A percentile compares a stretch with the other conserved stretches of the same genome.
phyloP scores from a whole-genome alignment of 2,113 vertebrate species.

The Chionomys nivalis region DNA sequence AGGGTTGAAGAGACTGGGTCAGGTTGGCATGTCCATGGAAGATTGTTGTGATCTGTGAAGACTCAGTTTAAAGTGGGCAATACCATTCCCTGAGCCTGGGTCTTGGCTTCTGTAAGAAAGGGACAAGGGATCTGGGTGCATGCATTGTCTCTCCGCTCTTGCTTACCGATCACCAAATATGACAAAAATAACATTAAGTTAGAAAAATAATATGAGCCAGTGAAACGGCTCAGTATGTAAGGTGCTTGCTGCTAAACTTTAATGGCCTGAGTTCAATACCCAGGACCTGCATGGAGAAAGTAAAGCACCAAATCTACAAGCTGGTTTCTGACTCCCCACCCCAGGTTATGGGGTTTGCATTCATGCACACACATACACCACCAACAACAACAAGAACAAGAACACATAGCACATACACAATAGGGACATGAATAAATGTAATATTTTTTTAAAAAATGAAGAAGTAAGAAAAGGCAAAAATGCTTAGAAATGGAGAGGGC shows the following conservation, averaged over 20 bases:
- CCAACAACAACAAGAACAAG: neutral
- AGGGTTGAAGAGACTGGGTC: too few relatives aligned
- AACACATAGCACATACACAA: neutral
- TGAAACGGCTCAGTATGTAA: neutral
- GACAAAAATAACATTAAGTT: slow-evolving; percentile 25
- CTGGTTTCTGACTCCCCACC: neutral
- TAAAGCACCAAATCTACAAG: neutral
- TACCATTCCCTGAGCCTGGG: too few relatives aligned
- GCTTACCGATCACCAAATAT: neutral
- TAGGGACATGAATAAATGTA: neutral
- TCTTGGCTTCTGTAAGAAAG: too few relatives aligned
- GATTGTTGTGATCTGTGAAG: too few relatives aligned
- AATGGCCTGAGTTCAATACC: neutral
- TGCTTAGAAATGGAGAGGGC: neutral
- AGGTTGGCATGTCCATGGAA: too few relatives aligned
- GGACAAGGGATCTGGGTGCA: too few relatives aligned
- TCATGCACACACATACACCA: neutral
- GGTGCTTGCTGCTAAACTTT: neutral
- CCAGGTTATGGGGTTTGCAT: neutral
- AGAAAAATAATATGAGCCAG: neutral
- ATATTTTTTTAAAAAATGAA: neutral
- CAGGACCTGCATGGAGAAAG: neutral
- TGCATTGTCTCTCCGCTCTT: too few relatives aligned
- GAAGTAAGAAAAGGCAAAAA: neutral
- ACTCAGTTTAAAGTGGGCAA: too few relatives aligned